Conservation (phyloP, 1,140 invertebrate species). For the Sinonovacula constricta region DNA sequence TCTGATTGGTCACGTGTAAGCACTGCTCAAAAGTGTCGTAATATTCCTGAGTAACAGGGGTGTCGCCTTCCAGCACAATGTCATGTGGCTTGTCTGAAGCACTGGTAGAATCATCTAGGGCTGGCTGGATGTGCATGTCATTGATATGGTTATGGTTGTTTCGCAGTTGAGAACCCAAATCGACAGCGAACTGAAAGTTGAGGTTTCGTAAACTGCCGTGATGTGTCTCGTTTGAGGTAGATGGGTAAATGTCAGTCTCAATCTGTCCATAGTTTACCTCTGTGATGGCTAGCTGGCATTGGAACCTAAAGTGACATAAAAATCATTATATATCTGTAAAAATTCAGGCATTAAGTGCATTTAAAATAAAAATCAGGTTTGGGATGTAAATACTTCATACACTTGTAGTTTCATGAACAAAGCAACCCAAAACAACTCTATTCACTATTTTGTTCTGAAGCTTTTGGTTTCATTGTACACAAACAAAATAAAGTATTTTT, state of each 20-base stretch:
- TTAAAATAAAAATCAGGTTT: no score
- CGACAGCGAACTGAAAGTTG: slow-evolving; percentile 85
- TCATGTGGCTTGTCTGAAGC: slow-evolving; percentile 10
- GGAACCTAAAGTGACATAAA: no score
- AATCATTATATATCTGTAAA: no score
- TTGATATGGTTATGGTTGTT: slow-evolving; percentile 15
- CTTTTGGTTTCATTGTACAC: no score
- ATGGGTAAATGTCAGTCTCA: slow-evolving; percentile 31
- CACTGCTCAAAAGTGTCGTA: slow-evolving; percentile 92
- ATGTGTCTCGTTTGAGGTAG: slow-evolving; percentile 21
- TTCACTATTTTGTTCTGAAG: no score
- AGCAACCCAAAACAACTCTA: no score
- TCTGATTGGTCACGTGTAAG: slow-evolving; percentile 88
- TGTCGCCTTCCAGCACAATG: background rate
- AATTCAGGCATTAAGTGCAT: no score
- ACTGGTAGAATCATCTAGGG: slow-evolving; percentile 22
- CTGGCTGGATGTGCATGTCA: slow-evolving; percentile 49
- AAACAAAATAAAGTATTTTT: no score
- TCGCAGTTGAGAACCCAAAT: slow-evolving; percentile 76
- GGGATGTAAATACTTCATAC: no score
- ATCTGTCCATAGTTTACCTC: slow-evolving; percentile 80
- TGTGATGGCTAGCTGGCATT: slow-evolving; percentile 85
- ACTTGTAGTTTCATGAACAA: no score
- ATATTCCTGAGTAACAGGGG: slow-evolving; percentile 38
- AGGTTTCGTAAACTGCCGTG: slow-evolving; percentile 78